Base-by-base conservation (phyloP, 2,888 invertebrate species). In the Limenitis camilla region DNA sequence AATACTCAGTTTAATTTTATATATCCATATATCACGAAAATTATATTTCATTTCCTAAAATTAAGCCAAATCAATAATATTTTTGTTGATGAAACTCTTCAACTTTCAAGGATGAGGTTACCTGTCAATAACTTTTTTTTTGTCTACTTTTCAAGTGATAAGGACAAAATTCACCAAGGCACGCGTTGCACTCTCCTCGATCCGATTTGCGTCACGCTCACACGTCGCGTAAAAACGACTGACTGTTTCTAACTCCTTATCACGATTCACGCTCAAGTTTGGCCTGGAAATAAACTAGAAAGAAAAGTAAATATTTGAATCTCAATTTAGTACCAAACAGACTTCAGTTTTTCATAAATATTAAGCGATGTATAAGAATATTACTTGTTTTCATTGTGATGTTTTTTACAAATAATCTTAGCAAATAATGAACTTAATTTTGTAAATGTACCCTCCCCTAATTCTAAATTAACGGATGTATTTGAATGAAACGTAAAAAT, bases 91-190 rank as follows among this genome's bases (percentile, higher is more conserved):
- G 33, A 46, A 56, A 52, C 55, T 55, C 27, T 49, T 57, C 52
- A 35, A 58, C 40, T 56, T 45, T 47, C 59, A 52, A 59, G 52
- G 59, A 57, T 52, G 44, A 72, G 71, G 69, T 78, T 81, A 82
- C 78, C 81, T 82, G 81, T 81, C 82, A 83, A 78, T 60, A 59
- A 62, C 40, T 61, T 64, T 67, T 71, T 50, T 49, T 69, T 66
- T 65, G 67, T 65, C 68, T 54, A 58, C 61, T 61, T 60, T 61
- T 60, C 59, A 59, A 58, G 61, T 54, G 55, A 46, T 56, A 59
- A 57, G 42, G 53, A 63, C 58, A 57, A 38, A 44, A 49, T 42
- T 42, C 50, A 58, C 55, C 58, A 57, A 39, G 53, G 57, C 67
- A 49, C 57, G 40, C 36, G 39, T 9, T 38, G 28, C 28, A 58